These are phyloP conservation scores for Drosophila fuyamai DNA, from an alignment of 1,140 invertebrate species.

Conservation along the genomic window DNA sequence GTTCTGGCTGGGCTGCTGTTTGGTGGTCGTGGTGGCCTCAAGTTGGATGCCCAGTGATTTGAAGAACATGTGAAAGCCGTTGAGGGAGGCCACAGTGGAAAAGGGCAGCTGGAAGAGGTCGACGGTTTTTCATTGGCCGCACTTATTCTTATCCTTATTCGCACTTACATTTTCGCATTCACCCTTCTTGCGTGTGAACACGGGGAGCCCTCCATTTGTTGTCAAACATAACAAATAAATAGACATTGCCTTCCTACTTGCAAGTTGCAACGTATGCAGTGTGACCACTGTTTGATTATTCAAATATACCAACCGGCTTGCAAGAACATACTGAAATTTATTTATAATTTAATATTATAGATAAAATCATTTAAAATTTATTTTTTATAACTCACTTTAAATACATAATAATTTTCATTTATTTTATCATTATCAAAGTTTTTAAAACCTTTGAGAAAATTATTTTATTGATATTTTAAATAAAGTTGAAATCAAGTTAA, in stretches of 20 bases:
- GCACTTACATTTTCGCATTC: constrained; percentile 86
- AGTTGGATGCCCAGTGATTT: constrained; percentile 89
- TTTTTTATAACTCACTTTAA: too few relatives aligned
- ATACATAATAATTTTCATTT: too few relatives aligned
- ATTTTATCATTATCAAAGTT: too few relatives aligned
- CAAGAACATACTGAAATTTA: background rate
- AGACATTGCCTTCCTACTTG: constrained; percentile 85
- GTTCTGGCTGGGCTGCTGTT: constrained; percentile 22
- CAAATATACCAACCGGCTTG: background rate
- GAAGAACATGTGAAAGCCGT: constrained; percentile 94
- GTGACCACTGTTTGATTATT: background rate
- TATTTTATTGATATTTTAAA: too few relatives aligned
- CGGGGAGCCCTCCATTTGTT: constrained; percentile 88
- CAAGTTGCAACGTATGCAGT: constrained; percentile 16
- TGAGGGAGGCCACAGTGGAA: constrained; percentile 91
- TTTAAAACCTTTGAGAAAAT: too few relatives aligned
- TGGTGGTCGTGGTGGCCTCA: constrained; percentile 87
- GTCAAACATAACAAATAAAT: constrained; percentile 88
- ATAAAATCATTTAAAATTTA: too few relatives aligned
- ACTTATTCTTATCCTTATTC: background rate
- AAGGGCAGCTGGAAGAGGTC: constrained; percentile 88
- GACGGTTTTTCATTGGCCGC: too few relatives aligned
- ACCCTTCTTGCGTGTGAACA: constrained; percentile 88
- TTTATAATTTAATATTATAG: too few relatives aligned
- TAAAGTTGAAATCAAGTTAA: too few relatives aligned